A percentile compares a stretch with the other conserved stretches of the same genome.
Evolutionary conservation across 1,140 invertebrate genomes (phyloP).

Genomic region (Araneus ventricosus): DNA sequence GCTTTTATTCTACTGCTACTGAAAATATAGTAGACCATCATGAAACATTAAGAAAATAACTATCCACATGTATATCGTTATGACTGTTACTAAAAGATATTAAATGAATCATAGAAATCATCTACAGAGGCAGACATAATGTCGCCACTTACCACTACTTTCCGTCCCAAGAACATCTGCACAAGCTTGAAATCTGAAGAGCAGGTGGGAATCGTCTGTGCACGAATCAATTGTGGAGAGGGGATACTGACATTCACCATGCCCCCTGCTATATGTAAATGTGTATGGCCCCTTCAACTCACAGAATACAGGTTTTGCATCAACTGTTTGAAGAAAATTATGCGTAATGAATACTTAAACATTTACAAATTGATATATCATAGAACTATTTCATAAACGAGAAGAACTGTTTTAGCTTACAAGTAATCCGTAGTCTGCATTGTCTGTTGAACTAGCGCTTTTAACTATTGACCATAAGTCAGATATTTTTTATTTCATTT

Average conservation of each 20-base stretch:
- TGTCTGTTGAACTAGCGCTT: too few species aligned
- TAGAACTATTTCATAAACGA: too few species aligned
- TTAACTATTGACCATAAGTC: too few species aligned
- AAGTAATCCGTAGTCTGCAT: too few species aligned
- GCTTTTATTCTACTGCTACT: too few species aligned
- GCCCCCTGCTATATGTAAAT: conserved; percentile 88
- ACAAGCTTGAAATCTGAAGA: conserved; percentile 94
- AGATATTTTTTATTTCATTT: too few species aligned
- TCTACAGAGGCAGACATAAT: neutral
- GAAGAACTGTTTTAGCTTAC: too few species aligned
- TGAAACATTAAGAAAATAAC: neutral
- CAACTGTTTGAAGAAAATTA: conserved; percentile 77
- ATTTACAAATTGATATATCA: too few species aligned
- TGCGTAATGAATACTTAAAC: too few species aligned
- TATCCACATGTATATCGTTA: neutral
- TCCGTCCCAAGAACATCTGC: conserved; percentile 90
- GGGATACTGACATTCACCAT: conserved; percentile 87
- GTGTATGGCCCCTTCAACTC: conserved; percentile 82
- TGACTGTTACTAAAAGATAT: too few species aligned
- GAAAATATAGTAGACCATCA: too few species aligned
- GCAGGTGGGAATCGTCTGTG: conserved; percentile 89
- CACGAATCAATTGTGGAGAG: conserved; percentile 89
- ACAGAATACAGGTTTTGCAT: conserved; percentile 79
- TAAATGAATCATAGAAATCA: too few species aligned
- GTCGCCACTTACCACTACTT: conserved; percentile 80